Percentiles rank a stretch among this genome's conserved stretches.
Conservation (phyloP, 2,888 invertebrate genomes). For the Sarcophaga variegata region DNA sequence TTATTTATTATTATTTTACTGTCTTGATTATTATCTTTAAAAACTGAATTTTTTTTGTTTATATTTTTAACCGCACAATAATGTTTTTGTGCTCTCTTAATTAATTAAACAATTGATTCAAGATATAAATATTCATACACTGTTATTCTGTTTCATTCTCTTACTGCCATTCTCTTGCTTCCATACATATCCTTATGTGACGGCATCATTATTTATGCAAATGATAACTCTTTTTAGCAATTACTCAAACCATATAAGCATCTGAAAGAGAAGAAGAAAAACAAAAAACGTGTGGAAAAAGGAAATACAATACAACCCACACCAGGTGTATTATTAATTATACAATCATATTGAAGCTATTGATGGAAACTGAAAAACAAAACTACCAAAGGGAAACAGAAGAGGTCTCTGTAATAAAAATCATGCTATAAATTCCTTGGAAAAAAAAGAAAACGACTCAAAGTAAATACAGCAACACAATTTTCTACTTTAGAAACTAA, state of each 20-base stretch:
- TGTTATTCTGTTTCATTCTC: not conserved
- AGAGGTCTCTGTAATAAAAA: not conserved
- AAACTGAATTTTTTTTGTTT: too few relatives aligned
- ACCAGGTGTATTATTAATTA: constrained; percentile 48
- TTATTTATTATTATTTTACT: too few relatives aligned
- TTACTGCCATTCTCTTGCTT: not conserved
- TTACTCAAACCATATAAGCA: constrained; percentile 58
- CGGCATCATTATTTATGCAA: constrained; percentile 54
- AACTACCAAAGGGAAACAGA: not conserved
- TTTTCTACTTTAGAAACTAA: constrained; percentile 58
- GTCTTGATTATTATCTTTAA: too few relatives aligned
- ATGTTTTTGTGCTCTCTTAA: not conserved
- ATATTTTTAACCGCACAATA: too few relatives aligned
- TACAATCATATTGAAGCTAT: constrained; percentile 48
- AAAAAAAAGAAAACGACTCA: constrained; percentile 8
- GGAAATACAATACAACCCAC: constrained; percentile 19
- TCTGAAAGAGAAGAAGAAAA: too few relatives aligned
- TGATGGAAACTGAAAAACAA: constrained; percentile 3
- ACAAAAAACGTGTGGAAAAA: not conserved
- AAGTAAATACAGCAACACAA: constrained; percentile 39
- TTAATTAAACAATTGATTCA: constrained; percentile 57
- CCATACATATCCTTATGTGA: not conserved
- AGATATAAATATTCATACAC: constrained; percentile 4
- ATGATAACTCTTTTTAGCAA: constrained; percentile 55
- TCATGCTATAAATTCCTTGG: not conserved